Base-by-base conservation (phyloP, 2,797 vertebrate genomes). In the Dryobates pubescens region DNA sequence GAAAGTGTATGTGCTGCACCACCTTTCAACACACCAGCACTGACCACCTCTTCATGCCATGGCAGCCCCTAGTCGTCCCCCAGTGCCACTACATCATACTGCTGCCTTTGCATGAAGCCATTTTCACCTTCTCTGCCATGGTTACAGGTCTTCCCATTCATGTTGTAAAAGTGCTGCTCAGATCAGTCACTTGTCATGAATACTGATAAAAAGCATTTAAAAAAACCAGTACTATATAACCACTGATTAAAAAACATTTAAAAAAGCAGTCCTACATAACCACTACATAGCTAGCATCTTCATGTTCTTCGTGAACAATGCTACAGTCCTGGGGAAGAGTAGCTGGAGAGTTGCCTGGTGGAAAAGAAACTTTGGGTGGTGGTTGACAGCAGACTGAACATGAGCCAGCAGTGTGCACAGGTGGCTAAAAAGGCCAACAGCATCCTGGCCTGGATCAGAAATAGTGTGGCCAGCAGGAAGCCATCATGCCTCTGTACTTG, bases 161-260 rank as follows among this genome's bases (percentile, higher is more conserved):
- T 10, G 17, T 9, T 69, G 10, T 27, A 49, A 83, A 23, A 83
- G 36, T 30, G 41, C 59, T 76, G 54, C 38, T 86, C 63, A 67
- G 34, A 86, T 32, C 61, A 22, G 45, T 64, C 64, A 64, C 24
- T 54, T 61, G 45, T 30, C 57, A 56, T 16, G 24, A 83, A 78
- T 22, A 63, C 24, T 93, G 67, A 86, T 16, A 30, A 75, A 95
- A 73, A 92, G 53, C 43, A 58, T 54, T 27, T 38, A 30, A n/a
- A 3, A 41, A 74, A 84, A 5, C 5, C 15, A 85, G n/a, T 62
- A 45, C 87, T 61, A 84, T 45, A 62, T 67, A 93, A 73, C 27
- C 49, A 59, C 17, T n/a, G 51, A 34, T 45, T 51, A 30, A 23
- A 62, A 82, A 78, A 43, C 6, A 32, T 41, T 62, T 49, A 13